Evolutionary conservation across 2,113 vertebrate species (phyloP).

Genomic region (Oryzias celebensis): DNA sequence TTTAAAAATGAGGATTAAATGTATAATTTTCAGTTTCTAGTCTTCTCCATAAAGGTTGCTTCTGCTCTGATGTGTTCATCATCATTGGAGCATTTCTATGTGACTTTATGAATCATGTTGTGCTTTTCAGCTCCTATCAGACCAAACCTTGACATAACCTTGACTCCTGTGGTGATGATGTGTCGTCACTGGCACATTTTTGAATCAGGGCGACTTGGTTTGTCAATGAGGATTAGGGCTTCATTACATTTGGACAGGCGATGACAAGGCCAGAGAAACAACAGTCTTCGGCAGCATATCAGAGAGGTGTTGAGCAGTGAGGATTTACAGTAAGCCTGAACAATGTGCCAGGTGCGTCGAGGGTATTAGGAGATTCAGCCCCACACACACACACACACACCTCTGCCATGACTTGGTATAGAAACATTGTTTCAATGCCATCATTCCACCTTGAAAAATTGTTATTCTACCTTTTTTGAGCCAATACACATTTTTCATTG

Average conservation of each 20-base stretch:
- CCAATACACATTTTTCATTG: too few species aligned
- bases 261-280: not conserved
- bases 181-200: conserved; percentile 31
- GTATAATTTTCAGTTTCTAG: not conserved
- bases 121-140: conserved; percentile 11
- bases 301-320: conserved; percentile 61
- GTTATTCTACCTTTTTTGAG: not conserved
- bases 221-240: conserved; percentile 61
- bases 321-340: conserved; percentile 53
- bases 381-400: conserved; percentile 30
- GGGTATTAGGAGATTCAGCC: conserved; percentile 57
- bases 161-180: conserved; percentile 15
- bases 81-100: conserved; percentile 29
- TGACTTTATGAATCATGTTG: conserved; percentile 9
- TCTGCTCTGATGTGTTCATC: not conserved
- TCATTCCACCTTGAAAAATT: conserved; percentile 33
- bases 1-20: not conserved
- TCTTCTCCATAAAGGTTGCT: not conserved
- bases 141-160: conserved; percentile 24
- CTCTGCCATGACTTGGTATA: conserved; percentile 58
- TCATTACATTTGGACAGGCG: conserved; percentile 56
- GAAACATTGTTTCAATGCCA: conserved; percentile 44
- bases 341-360: conserved; percentile 65
- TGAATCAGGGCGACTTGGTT: conserved; percentile 35
- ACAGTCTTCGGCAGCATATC: conserved; percentile 27